These are phyloP conservation scores for Diplazon laetatorius DNA, from an alignment of 2,888 invertebrate species.

Conservation along the genomic window DNA sequence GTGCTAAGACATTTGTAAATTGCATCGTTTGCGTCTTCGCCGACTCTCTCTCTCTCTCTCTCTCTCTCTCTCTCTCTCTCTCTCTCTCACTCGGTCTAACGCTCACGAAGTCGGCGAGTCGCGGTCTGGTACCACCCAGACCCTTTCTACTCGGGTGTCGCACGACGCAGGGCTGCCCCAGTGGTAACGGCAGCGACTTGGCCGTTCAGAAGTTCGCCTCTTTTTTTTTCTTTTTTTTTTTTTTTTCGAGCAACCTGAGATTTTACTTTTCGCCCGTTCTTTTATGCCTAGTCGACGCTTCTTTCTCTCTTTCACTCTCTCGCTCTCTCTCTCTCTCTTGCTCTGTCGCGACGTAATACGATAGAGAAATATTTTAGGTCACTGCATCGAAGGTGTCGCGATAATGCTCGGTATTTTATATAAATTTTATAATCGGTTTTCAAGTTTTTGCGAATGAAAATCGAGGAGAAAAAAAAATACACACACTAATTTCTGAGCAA, in stretches of 20 bases:
- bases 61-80: neutral
- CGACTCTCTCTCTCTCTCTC: no score
- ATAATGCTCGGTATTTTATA: slow-evolving; percentile 9
- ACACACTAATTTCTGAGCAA: no score
- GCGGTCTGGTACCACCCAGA: slow-evolving; percentile 31
- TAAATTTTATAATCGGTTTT: neutral
- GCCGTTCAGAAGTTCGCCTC: slow-evolving; percentile 23
- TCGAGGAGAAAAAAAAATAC: no score
- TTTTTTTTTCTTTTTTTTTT: no score
- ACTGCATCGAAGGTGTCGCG: slow-evolving; percentile 21
- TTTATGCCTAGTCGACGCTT: slow-evolving; percentile 27
- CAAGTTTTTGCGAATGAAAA: neutral
- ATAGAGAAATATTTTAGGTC: slow-evolving; percentile 35
- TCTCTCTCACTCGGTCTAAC: neutral
- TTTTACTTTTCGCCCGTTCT: slow-evolving; percentile 51
- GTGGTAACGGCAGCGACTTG: slow-evolving; percentile 24
- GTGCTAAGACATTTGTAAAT: no score
- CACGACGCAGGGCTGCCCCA: slow-evolving; percentile 29
- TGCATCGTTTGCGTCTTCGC: no score
- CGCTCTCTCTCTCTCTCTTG: neutral
- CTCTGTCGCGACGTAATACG: slow-evolving; percentile 14
- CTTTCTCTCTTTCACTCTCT: neutral
- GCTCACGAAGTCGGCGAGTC: neutral
- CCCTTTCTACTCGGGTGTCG: slow-evolving; percentile 53
- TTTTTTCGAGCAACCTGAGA: slow-evolving; percentile 45